Evolutionary conservation across 2,888 invertebrate species (phyloP), one percentile per base, ranked within the genome.

Genomic region (Sphaerophoria taeniata): DNA sequence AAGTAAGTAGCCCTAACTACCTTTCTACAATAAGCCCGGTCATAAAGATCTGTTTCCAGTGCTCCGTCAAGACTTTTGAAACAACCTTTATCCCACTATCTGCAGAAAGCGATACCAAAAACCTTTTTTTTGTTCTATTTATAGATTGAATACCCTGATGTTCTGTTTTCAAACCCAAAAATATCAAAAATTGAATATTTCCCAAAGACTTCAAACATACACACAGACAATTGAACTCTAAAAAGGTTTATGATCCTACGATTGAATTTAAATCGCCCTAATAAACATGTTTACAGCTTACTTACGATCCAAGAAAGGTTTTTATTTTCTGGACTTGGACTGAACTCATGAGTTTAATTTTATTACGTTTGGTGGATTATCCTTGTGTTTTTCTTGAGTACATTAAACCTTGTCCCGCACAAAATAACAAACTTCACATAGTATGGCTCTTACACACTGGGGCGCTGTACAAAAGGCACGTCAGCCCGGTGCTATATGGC

Each of bases 221-320:
- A 24, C 24, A 24, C 24, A 24, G 34, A 34, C 31, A 33, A 36
- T 34, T 34, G 14, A 34, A 63, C 47, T 47, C 47, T 34, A 49
- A 16, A 49, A 47, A 16, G 49, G 49, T 49, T 65, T 63, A 63
- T 49, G 14, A 47, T 16, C 34, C 4, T 34, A 34, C 47, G 49
- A 65, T 65, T 65, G 65, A 65, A 65, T 34, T 65, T 49, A 49
- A 65, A 65, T 65, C 65, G 14, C 33, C 34, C 5, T 49, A 56
- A 77, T 78, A 61, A 73, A 83, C 63, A 53, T 49, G 58, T 78
- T 76, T 73, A 67, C 51, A 60, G 31, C 36, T 47, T 51, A 67
- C 45, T 6, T 11, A 34, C 9, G 14, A 4, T 24, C 36, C 47
- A 36, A 31, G 7, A 34, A 39, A 36, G 16, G 31, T 16, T 33